Conservation (phyloP, 2,797 vertebrate genomes). For the Scomberomorus guttatus region DNA sequence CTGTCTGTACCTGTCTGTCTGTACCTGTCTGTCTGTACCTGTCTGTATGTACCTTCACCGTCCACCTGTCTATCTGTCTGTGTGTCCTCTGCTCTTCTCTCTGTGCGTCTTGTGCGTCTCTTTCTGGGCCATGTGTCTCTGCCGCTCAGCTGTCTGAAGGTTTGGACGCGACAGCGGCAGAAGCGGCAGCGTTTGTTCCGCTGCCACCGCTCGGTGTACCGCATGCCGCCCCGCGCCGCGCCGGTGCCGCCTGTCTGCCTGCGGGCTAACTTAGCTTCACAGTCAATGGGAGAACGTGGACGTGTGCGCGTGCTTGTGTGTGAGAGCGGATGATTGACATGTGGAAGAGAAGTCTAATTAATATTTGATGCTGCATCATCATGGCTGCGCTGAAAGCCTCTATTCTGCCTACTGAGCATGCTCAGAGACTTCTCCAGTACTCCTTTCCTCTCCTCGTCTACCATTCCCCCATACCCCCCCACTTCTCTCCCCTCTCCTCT, state of each 20-base stretch:
- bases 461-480: too few species aligned
- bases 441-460: not conserved
- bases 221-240: too few species aligned
- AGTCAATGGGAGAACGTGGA: too few species aligned
- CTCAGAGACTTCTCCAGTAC: constrained; percentile 31
- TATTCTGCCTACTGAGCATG: constrained; percentile 37
- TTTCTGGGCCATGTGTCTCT: not conserved
- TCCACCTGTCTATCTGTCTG: not conserved
- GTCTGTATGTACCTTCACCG: not conserved
- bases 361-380: constrained; percentile 37
- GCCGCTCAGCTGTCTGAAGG: not conserved
- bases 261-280: not conserved
- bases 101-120: not conserved
- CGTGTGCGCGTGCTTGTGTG: not conserved
- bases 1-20: not conserved
- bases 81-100: not conserved
- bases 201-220: not conserved
- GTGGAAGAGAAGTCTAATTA: not conserved
- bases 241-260: not conserved
- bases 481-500: too few species aligned
- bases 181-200: not conserved
- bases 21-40: not conserved
- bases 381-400: constrained; percentile 16
- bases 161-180: too few species aligned
- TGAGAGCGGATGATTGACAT: not conserved